phyloP scores from a whole-genome alignment of 2,888 invertebrate genomes.

The Microctonus aethiopoides region DNA sequence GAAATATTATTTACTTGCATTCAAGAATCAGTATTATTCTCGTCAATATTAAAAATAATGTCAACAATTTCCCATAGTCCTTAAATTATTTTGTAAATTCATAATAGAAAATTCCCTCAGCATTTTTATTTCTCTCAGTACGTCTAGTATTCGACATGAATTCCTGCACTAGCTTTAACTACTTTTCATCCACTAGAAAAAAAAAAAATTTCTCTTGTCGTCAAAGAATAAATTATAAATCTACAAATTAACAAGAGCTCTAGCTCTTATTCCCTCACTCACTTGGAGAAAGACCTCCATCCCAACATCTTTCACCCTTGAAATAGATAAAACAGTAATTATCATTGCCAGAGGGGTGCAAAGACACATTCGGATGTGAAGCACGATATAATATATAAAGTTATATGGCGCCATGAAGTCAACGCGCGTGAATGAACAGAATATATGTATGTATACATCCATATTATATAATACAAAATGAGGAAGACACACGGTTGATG shows the following conservation, averaged over 20 bases:
- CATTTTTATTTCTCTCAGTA: no score
- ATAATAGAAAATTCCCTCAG: no score
- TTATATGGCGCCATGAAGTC: slow-evolving; percentile 10
- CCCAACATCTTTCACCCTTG: slow-evolving; percentile 31
- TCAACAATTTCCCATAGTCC: no score
- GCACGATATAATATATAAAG: not conserved
- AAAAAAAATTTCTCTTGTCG: no score
- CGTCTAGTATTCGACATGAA: no score
- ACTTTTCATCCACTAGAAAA: slow-evolving; percentile 29
- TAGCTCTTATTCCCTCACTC: not conserved
- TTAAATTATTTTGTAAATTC: no score
- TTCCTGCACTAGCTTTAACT: not conserved
- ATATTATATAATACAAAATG: slow-evolving; percentile 5
- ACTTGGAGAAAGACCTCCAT: no score
- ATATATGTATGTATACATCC: not conserved
- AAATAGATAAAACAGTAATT: slow-evolving; percentile 52
- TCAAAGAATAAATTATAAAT: slow-evolving; percentile 48
- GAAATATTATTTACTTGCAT: no score
- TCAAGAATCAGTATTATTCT: no score
- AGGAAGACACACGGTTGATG: not conserved
- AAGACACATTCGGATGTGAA: not conserved
- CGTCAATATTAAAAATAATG: no score
- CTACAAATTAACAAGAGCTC: slow-evolving; percentile 45
- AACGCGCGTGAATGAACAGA: not conserved
- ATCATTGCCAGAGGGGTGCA: slow-evolving; percentile 45